Evolutionary conservation across 2,888 invertebrate species (phyloP).

Genomic region (Camponotus fellah): DNA sequence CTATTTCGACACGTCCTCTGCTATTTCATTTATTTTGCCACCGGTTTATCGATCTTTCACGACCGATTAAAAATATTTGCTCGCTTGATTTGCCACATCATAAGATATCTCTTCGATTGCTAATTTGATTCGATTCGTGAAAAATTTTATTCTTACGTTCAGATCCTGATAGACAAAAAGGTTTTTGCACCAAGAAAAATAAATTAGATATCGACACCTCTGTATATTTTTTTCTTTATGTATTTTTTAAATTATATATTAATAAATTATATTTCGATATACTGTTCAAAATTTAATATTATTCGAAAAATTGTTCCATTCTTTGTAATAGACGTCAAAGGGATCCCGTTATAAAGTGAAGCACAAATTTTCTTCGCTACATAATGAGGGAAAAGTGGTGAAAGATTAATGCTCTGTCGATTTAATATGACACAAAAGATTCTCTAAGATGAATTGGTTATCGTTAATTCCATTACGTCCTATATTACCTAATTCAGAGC

Average conservation of each 20-base stretch:
- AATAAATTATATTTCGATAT: slow-evolving; percentile 16
- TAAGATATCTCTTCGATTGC: not conserved
- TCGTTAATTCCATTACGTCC: slow-evolving; percentile 36
- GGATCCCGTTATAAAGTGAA: slow-evolving; percentile 21
- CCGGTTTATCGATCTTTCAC: slow-evolving; percentile 6
- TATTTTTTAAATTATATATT: slow-evolving; percentile 4
- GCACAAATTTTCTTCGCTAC: slow-evolving; percentile 13
- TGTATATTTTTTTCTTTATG: not conserved
- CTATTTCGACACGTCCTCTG: slow-evolving; percentile 37
- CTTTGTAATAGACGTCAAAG: not conserved
- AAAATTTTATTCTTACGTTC: not conserved
- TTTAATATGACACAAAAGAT: slow-evolving; percentile 41
- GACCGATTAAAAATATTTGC: slow-evolving; percentile 40
- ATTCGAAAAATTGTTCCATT: slow-evolving; percentile 20
- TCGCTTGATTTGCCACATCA: not conserved
- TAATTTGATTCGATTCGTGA: slow-evolving; percentile 5
- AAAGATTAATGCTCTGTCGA: slow-evolving; percentile 48
- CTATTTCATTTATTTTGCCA: slow-evolving; percentile 42
- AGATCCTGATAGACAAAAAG: not conserved
- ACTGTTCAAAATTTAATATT: not conserved
- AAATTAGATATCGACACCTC: not conserved
- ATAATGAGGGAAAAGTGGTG: slow-evolving; percentile 1
- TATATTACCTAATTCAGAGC: not conserved
- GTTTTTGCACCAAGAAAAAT: not conserved
- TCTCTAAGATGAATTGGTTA: slow-evolving; percentile 44